phyloP scores from a whole-genome alignment of 1,140 invertebrate genomes.

The Sinonovacula constricta region DNA sequence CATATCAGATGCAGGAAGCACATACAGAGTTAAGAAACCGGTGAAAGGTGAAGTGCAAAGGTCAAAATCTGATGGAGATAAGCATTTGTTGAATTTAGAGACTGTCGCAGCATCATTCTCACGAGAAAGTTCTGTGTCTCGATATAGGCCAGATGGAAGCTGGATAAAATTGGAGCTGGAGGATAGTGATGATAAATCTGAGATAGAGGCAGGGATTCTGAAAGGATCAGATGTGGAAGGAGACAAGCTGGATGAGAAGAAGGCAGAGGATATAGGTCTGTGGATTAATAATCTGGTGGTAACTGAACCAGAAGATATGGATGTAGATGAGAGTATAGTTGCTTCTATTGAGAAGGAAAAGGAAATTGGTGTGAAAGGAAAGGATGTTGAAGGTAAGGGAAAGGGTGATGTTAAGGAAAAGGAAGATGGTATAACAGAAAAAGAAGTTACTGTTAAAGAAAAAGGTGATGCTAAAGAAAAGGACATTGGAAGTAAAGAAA shows the following conservation, averaged over 20 bases:
- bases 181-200: conserved; percentile 6
- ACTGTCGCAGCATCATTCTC: conserved; percentile 13
- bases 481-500: too few species aligned
- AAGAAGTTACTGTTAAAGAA: background rate
- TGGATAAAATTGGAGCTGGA: conserved; percentile 61
- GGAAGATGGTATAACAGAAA: background rate
- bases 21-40: background rate
- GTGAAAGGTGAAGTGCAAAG: background rate
- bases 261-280: background rate
- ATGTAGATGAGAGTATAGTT: background rate
- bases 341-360: too few species aligned
- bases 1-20: background rate
- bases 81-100: background rate
- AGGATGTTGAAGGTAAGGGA: background rate
- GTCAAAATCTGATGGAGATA: conserved; percentile 29
- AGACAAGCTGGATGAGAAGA: background rate
- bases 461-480: conserved; percentile 3
- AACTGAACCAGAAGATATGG: background rate
- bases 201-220: background rate
- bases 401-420: background rate
- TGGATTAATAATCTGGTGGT: background rate
- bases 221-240: background rate
- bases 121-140: conserved; percentile 31
- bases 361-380: too few species aligned
- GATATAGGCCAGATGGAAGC: conserved; percentile 66